Conservation (phyloP, 2,888 invertebrate species). For the Melikaiella ostensackeni region DNA sequence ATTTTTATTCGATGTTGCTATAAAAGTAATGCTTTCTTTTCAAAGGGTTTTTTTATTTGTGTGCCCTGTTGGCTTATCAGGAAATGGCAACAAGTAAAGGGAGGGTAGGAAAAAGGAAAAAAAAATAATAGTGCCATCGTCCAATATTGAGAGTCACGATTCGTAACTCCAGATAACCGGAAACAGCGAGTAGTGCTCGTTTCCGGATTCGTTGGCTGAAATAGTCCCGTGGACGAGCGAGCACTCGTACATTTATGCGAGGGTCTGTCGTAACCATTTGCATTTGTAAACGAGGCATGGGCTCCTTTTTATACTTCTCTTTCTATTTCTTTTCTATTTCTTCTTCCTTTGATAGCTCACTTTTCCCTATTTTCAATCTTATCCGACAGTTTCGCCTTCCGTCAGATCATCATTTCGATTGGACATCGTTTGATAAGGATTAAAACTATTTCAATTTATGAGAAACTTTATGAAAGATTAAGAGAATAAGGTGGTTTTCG, state of each 20-base stretch:
- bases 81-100: conserved; percentile 32
- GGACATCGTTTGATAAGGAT: background rate
- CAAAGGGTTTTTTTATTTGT: background rate
- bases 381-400: background rate
- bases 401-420: conserved; percentile 9
- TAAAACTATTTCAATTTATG: background rate
- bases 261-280: conserved; percentile 46
- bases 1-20: background rate
- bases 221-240: conserved; percentile 12
- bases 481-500: too few species aligned
- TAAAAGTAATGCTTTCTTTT: background rate
- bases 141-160: conserved; percentile 52
- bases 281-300: conserved; percentile 45
- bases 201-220: conserved; percentile 46
- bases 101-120: background rate
- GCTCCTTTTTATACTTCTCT: conserved; percentile 33
- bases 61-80: background rate
- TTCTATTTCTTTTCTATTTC: conserved; percentile 12
- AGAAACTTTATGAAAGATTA: background rate
- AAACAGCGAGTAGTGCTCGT: conserved; percentile 48
- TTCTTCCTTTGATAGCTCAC: conserved; percentile 24
- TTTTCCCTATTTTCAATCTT: conserved; percentile 18
- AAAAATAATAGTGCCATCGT: conserved; percentile 29
- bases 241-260: conserved; percentile 21
- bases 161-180: conserved; percentile 60